These are phyloP conservation scores for Arge pagana DNA, from an alignment of 2,888 invertebrate genomes.

Conservation along the genomic window DNA sequence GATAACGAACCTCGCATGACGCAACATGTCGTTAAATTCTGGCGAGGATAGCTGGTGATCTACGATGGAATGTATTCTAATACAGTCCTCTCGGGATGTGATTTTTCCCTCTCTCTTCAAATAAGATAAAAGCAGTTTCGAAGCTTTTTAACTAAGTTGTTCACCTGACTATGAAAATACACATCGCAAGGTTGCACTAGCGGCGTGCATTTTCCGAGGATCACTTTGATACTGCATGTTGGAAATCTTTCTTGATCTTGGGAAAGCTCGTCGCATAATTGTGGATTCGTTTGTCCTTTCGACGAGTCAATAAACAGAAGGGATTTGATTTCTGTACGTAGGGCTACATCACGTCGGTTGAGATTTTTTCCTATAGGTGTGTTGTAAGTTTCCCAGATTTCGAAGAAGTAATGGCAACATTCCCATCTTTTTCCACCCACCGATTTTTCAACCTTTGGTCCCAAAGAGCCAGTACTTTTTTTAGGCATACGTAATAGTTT, in stretches of 20 bases:
- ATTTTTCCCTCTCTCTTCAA: conserved; percentile 13
- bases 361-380: conserved; percentile 21
- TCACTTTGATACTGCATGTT: conserved; percentile 19
- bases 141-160: conserved; percentile 20
- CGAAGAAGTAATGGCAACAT: conserved; percentile 26
- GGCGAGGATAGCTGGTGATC: conserved; percentile 20
- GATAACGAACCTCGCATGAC: conserved; percentile 19
- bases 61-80: conserved; percentile 22
- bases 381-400: conserved; percentile 33
- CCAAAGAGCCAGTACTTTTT: conserved; percentile 26
- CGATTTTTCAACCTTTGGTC: conserved; percentile 24
- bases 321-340: conserved; percentile 28
- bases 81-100: conserved; percentile 18
- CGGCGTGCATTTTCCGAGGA: conserved; percentile 21
- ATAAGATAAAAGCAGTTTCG: conserved; percentile 17
- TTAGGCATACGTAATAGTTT: too few species aligned
- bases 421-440: conserved; percentile 23
- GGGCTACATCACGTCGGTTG: conserved; percentile 19
- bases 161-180: conserved; percentile 22
- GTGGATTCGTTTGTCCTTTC: conserved; percentile 30
- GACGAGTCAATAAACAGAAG: conserved; percentile 30
- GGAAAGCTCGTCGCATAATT: conserved; percentile 29
- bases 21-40: conserved; percentile 10
- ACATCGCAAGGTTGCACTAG: conserved; percentile 25
- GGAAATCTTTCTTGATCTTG: conserved; percentile 22